Base-by-base conservation (phyloP, 1,140 invertebrate genomes). In the Lasioglossum baleicum region DNA sequence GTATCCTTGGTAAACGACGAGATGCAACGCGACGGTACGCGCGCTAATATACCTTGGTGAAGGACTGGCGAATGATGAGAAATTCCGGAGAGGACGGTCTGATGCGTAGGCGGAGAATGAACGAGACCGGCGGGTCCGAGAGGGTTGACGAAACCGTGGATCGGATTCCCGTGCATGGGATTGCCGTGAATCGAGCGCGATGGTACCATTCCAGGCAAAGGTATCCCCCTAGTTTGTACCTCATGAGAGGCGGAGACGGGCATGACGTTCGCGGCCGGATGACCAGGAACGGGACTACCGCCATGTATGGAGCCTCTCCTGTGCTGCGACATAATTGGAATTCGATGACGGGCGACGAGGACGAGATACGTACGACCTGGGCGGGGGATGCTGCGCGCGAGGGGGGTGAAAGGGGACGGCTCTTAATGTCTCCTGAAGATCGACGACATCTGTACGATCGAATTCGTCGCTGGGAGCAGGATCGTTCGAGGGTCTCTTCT, bases 81-180 rank as follows among this genome's bases (percentile, higher is more conserved):
- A 80, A 91, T 88, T 83, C 90, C 89, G 79, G 85, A 79, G 53
- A 87, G 80, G 26, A 82, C 66, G 65, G 83, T 72, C 66, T 78
- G 75, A 40, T 88, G 88, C 40, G 81, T 72, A 42, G 84, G 77
- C 31, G 88, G 82, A 17, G 85, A 75, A 74, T 89, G 90, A 79
- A 84, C 87, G 69, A 88, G 84, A 75, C 88, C 87, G 71, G 85
- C 81, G 22, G 90, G 90, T n/a, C 89, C 91, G 63, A 92, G 88
- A 35, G 91, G 91, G 86, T 92, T 92, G 80, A 92, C 87, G 78
- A 91, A 92, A 64, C 91, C 90, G 69, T 92, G 91, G 75, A 88
- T 88, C n/a, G 89, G 82, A 84, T 89, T 90, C 63, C 84, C 84
- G 64, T 88, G 87, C 74, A 89, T 79, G 63, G 91, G 84, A 77